Percentiles rank a stretch among this genome's conserved stretches.
Conservation (phyloP, 2,797 vertebrate genomes). For the Pipistrellus pygmaeus region DNA sequence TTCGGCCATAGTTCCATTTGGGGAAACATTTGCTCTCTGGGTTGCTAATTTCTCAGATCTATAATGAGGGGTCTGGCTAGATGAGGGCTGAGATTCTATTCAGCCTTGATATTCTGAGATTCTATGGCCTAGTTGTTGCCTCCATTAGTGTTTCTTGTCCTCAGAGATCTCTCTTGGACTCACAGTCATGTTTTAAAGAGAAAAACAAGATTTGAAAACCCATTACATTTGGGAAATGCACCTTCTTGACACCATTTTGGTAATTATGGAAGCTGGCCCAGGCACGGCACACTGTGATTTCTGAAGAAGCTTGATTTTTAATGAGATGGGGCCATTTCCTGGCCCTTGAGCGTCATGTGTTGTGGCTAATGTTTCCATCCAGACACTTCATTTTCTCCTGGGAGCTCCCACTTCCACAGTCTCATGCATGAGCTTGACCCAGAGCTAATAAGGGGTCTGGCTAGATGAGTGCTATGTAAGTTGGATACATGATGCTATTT, state of each 20-base stretch:
- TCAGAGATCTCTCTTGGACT: slow-evolving; percentile 23
- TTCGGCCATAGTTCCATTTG: background rate
- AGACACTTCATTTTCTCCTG: background rate
- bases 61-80: background rate
- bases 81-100: background rate
- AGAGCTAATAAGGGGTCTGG: background rate
- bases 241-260: background rate
- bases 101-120: background rate
- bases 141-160: background rate
- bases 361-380: background rate
- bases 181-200: background rate
- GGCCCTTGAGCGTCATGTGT: background rate
- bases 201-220: slow-evolving; percentile 12
- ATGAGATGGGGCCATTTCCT: background rate
- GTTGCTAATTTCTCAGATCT: background rate
- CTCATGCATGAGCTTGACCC: background rate
- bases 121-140: background rate
- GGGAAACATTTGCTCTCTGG: background rate
- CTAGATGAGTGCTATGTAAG: background rate
- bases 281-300: background rate
- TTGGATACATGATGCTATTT: background rate
- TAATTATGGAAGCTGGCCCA: background rate
- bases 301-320: background rate
- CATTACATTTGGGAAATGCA: background rate
- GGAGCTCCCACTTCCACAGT: background rate